phyloP scores from a whole-genome alignment of 2,113 vertebrate genomes.

The rat (Rattus norvegicus) region DNA sequence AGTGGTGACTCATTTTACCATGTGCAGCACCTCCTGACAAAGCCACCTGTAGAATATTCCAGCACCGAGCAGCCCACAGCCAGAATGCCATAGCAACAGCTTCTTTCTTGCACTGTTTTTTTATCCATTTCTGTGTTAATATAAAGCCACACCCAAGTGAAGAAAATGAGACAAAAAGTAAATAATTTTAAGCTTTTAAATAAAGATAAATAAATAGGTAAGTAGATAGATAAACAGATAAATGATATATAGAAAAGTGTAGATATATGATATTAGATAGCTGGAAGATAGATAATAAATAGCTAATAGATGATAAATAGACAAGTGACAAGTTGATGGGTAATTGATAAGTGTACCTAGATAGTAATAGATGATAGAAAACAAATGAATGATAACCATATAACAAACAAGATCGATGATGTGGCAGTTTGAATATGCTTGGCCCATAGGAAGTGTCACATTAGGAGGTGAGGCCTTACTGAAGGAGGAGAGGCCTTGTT shows the following conservation, averaged over 20 bases:
- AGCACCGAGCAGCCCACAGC: not conserved
- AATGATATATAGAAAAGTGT: not conserved
- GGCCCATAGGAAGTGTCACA: too few relatives aligned
- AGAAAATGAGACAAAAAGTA: not conserved
- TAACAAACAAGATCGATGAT: not conserved
- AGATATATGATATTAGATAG: not conserved
- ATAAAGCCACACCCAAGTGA: not conserved
- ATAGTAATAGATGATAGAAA: not conserved
- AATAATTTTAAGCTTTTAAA: not conserved
- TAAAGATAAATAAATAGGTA: not conserved
- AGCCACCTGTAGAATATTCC: not conserved
- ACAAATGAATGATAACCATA: not conserved
- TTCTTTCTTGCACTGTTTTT: not conserved
- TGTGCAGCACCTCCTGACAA: not conserved
- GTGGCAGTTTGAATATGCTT: too few relatives aligned
- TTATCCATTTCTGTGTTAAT: not conserved
- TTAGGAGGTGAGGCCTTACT: too few relatives aligned
- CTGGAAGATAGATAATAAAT: not conserved
- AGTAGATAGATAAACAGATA: not conserved
- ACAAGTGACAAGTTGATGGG: not conserved
- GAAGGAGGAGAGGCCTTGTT: too few relatives aligned
- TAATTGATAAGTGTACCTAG: not conserved
- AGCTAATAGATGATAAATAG: not conserved
- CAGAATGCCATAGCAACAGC: not conserved
- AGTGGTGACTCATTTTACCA: not conserved